These are phyloP conservation scores for Leptinotarsa haldemani DNA, from an alignment of 2,888 invertebrate species.

Conservation along the genomic window DNA sequence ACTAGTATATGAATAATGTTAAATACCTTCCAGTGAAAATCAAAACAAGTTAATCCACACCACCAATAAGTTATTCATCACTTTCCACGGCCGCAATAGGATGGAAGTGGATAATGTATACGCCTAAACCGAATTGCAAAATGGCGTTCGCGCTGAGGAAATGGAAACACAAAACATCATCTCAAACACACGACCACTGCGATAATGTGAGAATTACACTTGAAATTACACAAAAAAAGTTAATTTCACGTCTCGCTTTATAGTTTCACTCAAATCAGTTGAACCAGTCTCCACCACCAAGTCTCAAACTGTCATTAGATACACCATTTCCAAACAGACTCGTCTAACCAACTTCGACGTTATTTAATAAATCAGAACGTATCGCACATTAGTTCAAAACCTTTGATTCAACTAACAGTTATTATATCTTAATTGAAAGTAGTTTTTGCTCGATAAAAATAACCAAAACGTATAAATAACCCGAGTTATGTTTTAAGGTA, in stretches of 20 bases:
- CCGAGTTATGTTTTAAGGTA: slow-evolving; percentile 52
- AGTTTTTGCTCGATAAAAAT: slow-evolving; percentile 36
- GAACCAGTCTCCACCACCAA: neutral
- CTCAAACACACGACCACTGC: slow-evolving; percentile 22
- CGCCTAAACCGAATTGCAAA: slow-evolving; percentile 61
- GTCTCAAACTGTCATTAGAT: slow-evolving; percentile 34
- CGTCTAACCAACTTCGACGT: slow-evolving; percentile 13
- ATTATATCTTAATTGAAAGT: slow-evolving; percentile 33
- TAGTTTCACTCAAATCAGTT: neutral
- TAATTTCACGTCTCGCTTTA: neutral
- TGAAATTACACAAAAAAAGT: neutral
- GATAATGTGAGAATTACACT: neutral
- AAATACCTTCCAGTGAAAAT: slow-evolving; percentile 31
- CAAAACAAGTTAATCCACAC: slow-evolving; percentile 24
- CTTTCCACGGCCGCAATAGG: slow-evolving; percentile 32
- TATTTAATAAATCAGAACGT: slow-evolving; percentile 18
- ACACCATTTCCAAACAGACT: slow-evolving; percentile 25
- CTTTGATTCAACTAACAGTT: slow-evolving; percentile 20
- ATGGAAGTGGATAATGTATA: slow-evolving; percentile 56
- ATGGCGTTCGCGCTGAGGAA: slow-evolving; percentile 55
- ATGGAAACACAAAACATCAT: slow-evolving; percentile 41
- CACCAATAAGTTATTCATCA: slow-evolving; percentile 28
- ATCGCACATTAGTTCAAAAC: slow-evolving; percentile 19
- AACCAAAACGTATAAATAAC: slow-evolving; percentile 53
- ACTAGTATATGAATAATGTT: slow-evolving; percentile 9